Percentiles rank a stretch among this genome's conserved stretches.
Conservation (phyloP, 2,113 vertebrate species). For the Spizaetus ornatus region DNA sequence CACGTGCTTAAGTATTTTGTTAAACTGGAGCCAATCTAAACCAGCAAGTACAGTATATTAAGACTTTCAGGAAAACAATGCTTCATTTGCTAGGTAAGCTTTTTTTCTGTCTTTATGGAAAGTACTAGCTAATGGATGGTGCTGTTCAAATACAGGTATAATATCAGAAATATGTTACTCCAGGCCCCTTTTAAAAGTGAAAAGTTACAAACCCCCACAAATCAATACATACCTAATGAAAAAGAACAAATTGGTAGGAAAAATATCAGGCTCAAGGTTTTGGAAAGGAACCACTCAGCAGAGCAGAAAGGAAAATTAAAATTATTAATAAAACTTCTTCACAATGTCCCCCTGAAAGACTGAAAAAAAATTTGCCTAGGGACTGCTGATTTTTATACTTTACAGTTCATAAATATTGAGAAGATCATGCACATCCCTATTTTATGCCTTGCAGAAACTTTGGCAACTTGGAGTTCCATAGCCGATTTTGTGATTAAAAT, state of each 20-base stretch:
- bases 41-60: neutral
- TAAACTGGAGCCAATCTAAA: neutral
- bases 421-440: neutral
- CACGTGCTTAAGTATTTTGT: neutral
- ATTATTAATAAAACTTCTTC: constrained; percentile 21
- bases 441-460: constrained; percentile 3
- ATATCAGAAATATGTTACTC: neutral
- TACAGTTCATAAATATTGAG: constrained; percentile 27
- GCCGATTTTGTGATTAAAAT: constrained; percentile 21
- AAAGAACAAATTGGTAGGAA: neutral
- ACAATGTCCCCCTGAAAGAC: neutral
- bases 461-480: neutral
- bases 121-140: neutral
- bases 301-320: neutral
- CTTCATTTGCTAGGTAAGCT: neutral
- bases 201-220: neutral
- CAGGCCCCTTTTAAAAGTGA: neutral
- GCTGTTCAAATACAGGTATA: neutral
- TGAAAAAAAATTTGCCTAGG: neutral
- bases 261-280: neutral
- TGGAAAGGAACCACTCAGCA: neutral
- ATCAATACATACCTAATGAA: neutral
- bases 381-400: neutral
- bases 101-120: neutral
- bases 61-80: neutral